Evolutionary conservation across 2,113 vertebrate genomes (phyloP).

Genomic region (Junco hyemalis): DNA sequence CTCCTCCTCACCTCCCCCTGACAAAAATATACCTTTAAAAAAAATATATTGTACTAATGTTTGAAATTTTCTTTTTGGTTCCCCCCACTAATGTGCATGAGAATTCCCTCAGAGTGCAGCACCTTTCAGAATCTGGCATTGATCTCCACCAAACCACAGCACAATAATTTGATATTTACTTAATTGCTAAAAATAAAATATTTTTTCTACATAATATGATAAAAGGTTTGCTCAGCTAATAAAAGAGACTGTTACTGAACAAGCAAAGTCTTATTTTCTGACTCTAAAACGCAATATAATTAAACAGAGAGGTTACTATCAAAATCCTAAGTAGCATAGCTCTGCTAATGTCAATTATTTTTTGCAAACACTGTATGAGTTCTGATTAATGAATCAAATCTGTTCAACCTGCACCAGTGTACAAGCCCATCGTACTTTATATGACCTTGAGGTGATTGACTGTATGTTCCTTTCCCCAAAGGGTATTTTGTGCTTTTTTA

Average conservation of each 20-base stretch:
- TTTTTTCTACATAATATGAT: neutral
- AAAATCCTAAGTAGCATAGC: neutral
- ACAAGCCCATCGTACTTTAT: neutral
- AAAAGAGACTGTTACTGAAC: neutral
- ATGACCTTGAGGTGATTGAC: slow-evolving; percentile 20
- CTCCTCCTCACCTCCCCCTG: fast-evolving
- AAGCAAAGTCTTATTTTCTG: slow-evolving; percentile 1
- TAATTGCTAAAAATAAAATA: neutral
- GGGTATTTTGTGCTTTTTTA: neutral
- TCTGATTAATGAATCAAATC: slow-evolving; percentile 40
- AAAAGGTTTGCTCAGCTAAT: neutral
- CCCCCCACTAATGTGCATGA: neutral
- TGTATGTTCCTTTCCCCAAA: neutral
- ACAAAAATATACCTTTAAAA: neutral
- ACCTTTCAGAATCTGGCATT: neutral
- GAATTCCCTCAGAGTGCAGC: neutral
- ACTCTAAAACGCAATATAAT: neutral
- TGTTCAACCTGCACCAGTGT: neutral
- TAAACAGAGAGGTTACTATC: neutral
- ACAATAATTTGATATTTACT: neutral
- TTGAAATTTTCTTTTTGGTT: neutral
- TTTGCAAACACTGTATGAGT: neutral
- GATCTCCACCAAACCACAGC: neutral
- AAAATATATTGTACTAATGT: neutral
- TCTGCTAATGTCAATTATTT: slow-evolving; percentile 31